Conservation (phyloP, 2,113 vertebrate species). For the Todiramphus chloris region DNA sequence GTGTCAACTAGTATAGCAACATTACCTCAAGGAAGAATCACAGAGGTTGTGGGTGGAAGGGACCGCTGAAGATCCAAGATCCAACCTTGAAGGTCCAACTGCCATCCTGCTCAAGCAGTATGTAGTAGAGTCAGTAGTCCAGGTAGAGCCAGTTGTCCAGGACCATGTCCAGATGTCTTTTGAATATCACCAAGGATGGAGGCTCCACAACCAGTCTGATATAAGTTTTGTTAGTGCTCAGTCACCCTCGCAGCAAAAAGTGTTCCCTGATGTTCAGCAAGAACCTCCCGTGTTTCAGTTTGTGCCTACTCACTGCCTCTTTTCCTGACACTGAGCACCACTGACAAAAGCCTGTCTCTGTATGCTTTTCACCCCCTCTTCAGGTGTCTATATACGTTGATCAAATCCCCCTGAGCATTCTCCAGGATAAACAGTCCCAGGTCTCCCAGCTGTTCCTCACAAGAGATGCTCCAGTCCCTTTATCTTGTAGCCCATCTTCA, state of each 20-base stretch:
- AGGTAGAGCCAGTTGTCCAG: neutral
- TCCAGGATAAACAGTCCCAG: neutral
- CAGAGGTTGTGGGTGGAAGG: neutral
- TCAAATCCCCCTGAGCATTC: neutral
- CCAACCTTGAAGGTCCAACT: neutral
- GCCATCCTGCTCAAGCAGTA: neutral
- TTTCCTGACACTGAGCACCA: neutral
- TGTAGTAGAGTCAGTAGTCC: no score
- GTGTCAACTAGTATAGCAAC: neutral
- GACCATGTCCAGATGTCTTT: neutral
- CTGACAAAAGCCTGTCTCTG: rapidly evolving
- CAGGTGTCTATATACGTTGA: neutral
- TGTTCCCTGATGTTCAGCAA: neutral
- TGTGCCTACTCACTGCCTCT: neutral
- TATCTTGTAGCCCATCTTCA: neutral
- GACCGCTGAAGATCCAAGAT: no score
- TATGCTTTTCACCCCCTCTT: neutral
- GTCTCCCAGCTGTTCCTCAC: neutral
- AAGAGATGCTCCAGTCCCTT: neutral
- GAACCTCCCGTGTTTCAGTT: neutral
- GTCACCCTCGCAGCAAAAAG: neutral
- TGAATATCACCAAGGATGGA: neutral
- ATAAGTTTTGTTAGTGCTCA: neutral
- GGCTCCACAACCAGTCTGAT: neutral
- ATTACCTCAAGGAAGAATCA: neutral